These are phyloP conservation scores for Polyommatus iphigenia DNA, from an alignment of 2,888 invertebrate genomes.

Conservation along the genomic window DNA sequence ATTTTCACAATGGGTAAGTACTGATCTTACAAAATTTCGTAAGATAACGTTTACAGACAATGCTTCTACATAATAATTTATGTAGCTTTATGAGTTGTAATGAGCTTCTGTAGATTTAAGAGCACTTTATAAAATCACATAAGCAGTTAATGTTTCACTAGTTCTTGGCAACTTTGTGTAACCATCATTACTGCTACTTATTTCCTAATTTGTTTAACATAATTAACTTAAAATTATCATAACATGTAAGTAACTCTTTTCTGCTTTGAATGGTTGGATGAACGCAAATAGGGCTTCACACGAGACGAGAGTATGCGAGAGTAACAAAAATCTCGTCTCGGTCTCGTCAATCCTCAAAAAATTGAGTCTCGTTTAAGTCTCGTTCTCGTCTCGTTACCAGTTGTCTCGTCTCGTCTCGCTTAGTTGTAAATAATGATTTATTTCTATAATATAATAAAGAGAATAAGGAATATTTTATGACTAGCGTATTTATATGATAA, in stretches of 20 bases:
- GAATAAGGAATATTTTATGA: too few species aligned
- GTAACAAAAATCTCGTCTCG: too few species aligned
- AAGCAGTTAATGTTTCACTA: constrained; percentile 12
- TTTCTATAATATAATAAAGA: too few species aligned
- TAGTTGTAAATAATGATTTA: too few species aligned
- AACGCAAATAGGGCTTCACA: too few species aligned
- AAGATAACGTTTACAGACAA: constrained; percentile 22
- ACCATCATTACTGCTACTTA: background rate
- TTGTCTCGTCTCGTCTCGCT: too few species aligned
- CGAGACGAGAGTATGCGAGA: too few species aligned
- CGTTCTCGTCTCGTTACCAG: too few species aligned
- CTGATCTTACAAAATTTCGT: constrained; percentile 11
- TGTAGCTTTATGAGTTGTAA: background rate
- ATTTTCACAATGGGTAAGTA: constrained; percentile 19
- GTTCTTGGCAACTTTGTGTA: background rate
- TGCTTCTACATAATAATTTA: background rate
- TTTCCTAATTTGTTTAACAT: background rate
- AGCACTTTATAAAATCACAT: constrained; percentile 1
- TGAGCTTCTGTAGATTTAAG: background rate
- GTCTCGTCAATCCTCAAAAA: too few species aligned
- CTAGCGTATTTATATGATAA: too few species aligned
- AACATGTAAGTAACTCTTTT: background rate
- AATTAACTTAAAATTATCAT: background rate
- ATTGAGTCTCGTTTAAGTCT: too few species aligned
- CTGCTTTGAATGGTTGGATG: background rate